Evolutionary conservation across 2,797 vertebrate genomes (phyloP).

Genomic region (Myotis daubentonii): DNA sequence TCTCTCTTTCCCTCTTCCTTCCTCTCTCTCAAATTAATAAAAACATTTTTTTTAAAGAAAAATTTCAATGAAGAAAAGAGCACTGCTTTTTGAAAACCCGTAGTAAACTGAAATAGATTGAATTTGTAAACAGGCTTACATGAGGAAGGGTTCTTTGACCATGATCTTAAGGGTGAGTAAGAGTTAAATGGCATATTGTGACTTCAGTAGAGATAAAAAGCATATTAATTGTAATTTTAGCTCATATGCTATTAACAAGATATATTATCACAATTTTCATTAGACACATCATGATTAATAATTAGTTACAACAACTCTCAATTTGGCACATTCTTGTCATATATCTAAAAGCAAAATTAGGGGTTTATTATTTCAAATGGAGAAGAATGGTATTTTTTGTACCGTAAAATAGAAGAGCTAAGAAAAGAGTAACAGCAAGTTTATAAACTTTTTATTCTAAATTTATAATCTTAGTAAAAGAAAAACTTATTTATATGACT

Average conservation of each 20-base stretch:
- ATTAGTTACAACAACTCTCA: slow-evolving; percentile 31
- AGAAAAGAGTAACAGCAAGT: not conserved
- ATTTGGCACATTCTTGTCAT: slow-evolving; percentile 1
- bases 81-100: not conserved
- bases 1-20: too few relatives aligned
- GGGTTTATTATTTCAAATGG: slow-evolving; percentile 12
- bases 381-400: not conserved
- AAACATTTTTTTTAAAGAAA: not conserved
- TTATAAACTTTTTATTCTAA: not conserved
- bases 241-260: slow-evolving; percentile 16
- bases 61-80: not conserved
- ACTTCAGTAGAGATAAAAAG: not conserved
- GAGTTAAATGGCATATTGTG: not conserved
- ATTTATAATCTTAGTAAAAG: not conserved
- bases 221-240: slow-evolving; percentile 6
- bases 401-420: not conserved
- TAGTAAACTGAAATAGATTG: not conserved
- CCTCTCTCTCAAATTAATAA: too few relatives aligned
- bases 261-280: slow-evolving; percentile 30
- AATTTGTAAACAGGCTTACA: not conserved
- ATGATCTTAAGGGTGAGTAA: not conserved
- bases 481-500: not conserved
- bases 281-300: slow-evolving; percentile 11
- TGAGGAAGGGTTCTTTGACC: not conserved
- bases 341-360: slow-evolving; percentile 42